These are phyloP conservation scores for Toxotes jaculatrix DNA, from an alignment of 2,113 vertebrate species.

Conservation along the genomic window DNA sequence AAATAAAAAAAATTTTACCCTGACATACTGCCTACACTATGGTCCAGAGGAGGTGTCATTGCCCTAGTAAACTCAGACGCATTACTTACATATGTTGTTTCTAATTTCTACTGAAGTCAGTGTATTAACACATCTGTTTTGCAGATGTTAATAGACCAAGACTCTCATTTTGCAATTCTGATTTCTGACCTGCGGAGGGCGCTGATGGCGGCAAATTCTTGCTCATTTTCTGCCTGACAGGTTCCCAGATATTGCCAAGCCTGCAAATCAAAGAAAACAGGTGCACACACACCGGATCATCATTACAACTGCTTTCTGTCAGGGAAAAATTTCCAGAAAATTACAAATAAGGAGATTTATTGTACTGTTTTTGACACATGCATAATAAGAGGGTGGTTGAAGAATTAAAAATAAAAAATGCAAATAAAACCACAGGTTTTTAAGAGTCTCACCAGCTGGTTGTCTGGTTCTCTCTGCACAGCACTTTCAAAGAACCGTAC, in stretches of 20 bases:
- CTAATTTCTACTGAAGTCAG: not conserved
- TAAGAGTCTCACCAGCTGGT: constrained; percentile 90
- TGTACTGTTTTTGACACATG: not conserved
- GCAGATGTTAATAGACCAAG: not conserved
- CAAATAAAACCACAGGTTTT: not conserved
- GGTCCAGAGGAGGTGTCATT: not conserved
- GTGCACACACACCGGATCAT: not conserved
- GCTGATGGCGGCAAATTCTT: constrained; percentile 97
- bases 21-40: not conserved
- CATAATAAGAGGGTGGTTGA: not conserved
- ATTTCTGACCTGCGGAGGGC: constrained; percentile 92
- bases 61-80: not conserved
- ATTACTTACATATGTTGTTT: not conserved
- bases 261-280: constrained; percentile 73
- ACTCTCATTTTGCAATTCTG: constrained; percentile 20
- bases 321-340: not conserved
- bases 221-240: constrained; percentile 98
- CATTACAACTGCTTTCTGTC: constrained; percentile 5
- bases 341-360: not conserved
- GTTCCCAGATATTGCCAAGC: constrained; percentile 99
- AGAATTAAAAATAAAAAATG: not conserved
- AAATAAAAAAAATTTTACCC: not conserved
- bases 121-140: not conserved
- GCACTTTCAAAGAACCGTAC: constrained; percentile 96
- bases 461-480: constrained; percentile 92